phyloP scores from a whole-genome alignment of 2,113 vertebrate genomes.

The Stigmatopora nigra region DNA sequence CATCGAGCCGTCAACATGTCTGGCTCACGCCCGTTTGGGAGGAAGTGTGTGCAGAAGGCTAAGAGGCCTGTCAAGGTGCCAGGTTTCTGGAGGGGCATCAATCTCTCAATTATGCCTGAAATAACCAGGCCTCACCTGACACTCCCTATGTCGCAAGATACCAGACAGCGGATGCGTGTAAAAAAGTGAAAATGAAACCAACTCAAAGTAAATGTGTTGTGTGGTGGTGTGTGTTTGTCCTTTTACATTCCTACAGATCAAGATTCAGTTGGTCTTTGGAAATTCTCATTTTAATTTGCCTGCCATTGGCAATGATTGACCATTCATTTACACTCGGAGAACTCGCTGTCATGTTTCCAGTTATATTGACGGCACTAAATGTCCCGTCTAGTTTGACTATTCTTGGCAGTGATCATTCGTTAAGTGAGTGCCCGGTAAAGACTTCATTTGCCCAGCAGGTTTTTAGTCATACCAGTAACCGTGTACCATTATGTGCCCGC shows the following conservation, averaged over 20 bases:
- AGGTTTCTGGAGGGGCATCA: constrained; percentile 68
- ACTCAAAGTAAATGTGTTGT: constrained; percentile 9
- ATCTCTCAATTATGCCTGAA: constrained; percentile 69
- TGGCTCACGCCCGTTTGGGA: constrained; percentile 49
- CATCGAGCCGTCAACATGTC: constrained; percentile 63
- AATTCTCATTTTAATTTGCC: background rate
- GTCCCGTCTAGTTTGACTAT: too few relatives aligned
- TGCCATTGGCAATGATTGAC: too few relatives aligned
- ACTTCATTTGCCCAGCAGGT: too few relatives aligned
- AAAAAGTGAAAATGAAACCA: constrained; percentile 35
- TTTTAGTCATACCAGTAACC: too few relatives aligned
- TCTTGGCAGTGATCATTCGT: too few relatives aligned
- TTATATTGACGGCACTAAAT: too few relatives aligned
- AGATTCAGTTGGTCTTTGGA: background rate
- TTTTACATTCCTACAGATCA: background rate
- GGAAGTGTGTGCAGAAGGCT: constrained; percentile 57
- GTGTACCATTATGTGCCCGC: constrained; percentile 3
- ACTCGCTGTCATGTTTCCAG: too few relatives aligned
- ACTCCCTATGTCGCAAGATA: constrained; percentile 46
- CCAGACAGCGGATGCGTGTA: constrained; percentile 34
- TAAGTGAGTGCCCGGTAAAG: too few relatives aligned
- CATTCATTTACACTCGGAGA: too few relatives aligned
- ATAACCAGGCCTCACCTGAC: constrained; percentile 60
- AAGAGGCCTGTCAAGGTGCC: constrained; percentile 66
- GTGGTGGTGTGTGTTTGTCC: background rate